These are phyloP conservation scores for Neocrepidodera transversa DNA, from an alignment of 2,888 invertebrate species.

Conservation along the genomic window DNA sequence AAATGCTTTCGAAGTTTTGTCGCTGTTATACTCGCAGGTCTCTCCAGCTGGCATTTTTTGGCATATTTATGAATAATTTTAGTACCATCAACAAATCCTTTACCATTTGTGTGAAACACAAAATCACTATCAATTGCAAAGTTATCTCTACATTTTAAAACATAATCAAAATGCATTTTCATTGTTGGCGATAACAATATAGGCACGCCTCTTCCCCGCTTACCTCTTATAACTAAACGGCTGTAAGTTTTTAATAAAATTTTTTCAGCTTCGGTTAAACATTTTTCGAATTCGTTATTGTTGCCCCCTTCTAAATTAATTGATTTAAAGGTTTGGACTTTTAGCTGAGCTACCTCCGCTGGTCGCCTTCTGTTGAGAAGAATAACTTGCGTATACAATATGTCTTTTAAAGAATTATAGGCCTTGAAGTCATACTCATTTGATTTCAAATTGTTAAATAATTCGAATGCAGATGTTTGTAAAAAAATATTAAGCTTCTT, in stretches of 20 bases:
- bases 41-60: constrained; percentile 35
- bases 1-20: constrained; percentile 40
- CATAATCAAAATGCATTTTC: not conserved
- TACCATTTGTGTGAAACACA: not conserved
- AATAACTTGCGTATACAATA: constrained; percentile 38
- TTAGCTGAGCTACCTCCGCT: constrained; percentile 38
- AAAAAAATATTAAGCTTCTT: constrained; percentile 39
- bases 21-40: constrained; percentile 34
- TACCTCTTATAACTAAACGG: constrained; percentile 25
- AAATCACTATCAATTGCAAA: not conserved
- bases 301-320: constrained; percentile 18
- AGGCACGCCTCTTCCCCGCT: constrained; percentile 39
- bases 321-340: constrained; percentile 29
- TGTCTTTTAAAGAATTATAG: constrained; percentile 36
- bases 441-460: constrained; percentile 13
- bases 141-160: not conserved
- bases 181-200: not conserved
- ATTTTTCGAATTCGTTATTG: constrained; percentile 32
- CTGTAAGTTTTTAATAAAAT: constrained; percentile 22
- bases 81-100: not conserved
- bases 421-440: constrained; percentile 26
- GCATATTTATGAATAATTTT: constrained; percentile 36
- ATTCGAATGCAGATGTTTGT: constrained; percentile 17
- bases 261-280: constrained; percentile 35
- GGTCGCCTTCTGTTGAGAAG: constrained; percentile 37